Conservation (phyloP, 2,888 invertebrate genomes). For the Brachylomia viminalis region DNA sequence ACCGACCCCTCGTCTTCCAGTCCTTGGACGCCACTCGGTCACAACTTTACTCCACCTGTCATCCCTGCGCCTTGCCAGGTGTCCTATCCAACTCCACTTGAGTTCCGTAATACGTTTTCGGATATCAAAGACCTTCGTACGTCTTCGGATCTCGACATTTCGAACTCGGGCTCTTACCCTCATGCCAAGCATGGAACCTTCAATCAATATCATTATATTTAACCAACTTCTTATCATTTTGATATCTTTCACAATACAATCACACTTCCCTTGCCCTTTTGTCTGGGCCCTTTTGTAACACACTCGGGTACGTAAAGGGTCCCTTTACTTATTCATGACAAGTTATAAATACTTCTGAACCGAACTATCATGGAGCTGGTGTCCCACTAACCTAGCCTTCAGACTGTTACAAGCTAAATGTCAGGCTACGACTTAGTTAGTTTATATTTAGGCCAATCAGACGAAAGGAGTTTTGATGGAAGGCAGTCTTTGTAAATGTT, state of each 20-base stretch:
- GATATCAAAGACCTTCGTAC: too few relatives aligned
- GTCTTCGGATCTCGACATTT: too few relatives aligned
- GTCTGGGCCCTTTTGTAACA: neutral
- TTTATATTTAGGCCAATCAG: conserved; percentile 34
- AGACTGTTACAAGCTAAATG: conserved; percentile 51
- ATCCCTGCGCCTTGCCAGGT: too few relatives aligned
- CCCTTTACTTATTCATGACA: conserved; percentile 45
- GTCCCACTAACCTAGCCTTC: conserved; percentile 60
- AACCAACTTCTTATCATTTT: conserved; percentile 6
- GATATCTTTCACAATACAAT: conserved; percentile 7
- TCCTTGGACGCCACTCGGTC: too few relatives aligned
- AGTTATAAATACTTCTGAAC: conserved; percentile 40
- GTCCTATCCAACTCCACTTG: too few relatives aligned
- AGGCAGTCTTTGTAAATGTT: neutral
- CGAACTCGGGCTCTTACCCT: too few relatives aligned
- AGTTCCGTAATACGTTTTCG: too few relatives aligned
- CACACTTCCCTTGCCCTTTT: neutral
- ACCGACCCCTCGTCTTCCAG: too few relatives aligned
- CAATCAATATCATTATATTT: conserved; percentile 2
- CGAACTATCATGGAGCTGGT: conserved; percentile 14
- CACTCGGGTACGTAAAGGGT: neutral
- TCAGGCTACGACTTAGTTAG: conserved; percentile 25
- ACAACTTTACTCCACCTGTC: too few relatives aligned
- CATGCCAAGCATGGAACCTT: too few relatives aligned
- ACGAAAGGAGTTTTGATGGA: neutral